Base-by-base conservation (phyloP, 2,888 invertebrate genomes). In the Zootermopsis nevadensis region DNA sequence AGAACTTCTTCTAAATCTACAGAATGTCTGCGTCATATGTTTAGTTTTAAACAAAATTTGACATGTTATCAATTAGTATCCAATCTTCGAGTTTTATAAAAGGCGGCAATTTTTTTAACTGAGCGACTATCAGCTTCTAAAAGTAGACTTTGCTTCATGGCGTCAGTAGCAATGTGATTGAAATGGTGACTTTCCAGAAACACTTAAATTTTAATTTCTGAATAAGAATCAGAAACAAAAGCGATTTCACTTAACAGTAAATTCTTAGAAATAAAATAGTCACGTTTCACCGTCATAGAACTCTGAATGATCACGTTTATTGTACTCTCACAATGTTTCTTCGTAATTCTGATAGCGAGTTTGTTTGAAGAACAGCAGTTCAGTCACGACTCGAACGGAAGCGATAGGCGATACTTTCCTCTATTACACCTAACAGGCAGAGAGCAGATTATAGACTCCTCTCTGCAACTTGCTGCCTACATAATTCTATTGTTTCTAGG, bases 311-410 rank as follows among this genome's bases (percentile, higher is more conserved):
- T 60, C 74, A 42, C n/a, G 38, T 38, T 74, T 74, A 8, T 38
- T 38, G 35, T 42, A 30, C 33, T 60, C 24, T 10, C 33, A 42
- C 33, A 60, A 35, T 7, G 79, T 66, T 79, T 77, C 53, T 53
- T 77, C 77, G 55, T 53, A 77, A 77, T 77, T 77, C 35, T 53
- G 79, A 66, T 79, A 60, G 38, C 79, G 79, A 77, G 55, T 77
- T 30, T 77, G 31, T 77, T 55, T 55, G 77, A 77, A 77, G 53
- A 79, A 79, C 55, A 60, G 79, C 79, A 79, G 79, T 60, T 60
- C 24, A 31, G 79, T 79, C 79, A 79, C 79, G 79, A 79, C 27
- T 79, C 66, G 30, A 38, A 79, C 79, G 38, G 79, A 66, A 79
- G 79, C 79, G 79, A 79, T 79, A 38, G 66, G 35, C 35, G 66